Percentiles rank a stretch among this genome's conserved stretches.
These are phyloP conservation scores for Willowsia nigromaculata DNA, from an alignment of 2,888 invertebrate genomes.

Conservation along the genomic window DNA sequence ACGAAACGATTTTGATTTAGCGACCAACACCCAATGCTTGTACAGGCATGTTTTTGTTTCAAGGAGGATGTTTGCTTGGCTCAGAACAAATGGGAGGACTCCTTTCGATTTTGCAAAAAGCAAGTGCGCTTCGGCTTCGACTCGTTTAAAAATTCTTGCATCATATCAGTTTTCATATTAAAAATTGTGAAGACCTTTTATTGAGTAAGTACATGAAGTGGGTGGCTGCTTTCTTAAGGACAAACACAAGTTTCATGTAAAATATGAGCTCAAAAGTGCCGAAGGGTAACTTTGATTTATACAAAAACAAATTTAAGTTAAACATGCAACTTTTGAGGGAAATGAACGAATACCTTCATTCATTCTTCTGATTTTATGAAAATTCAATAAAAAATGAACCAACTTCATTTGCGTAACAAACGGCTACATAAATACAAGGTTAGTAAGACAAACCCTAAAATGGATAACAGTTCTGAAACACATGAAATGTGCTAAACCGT, in stretches of 20 bases:
- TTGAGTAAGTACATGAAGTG: neutral
- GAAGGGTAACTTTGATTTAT: neutral
- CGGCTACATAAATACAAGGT: too few relatives aligned
- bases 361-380: too few relatives aligned
- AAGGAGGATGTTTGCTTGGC: neutral
- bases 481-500: too few relatives aligned
- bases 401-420: too few relatives aligned
- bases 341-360: too few relatives aligned
- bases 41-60: neutral
- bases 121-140: neutral
- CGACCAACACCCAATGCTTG: constrained; percentile 51
- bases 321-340: neutral
- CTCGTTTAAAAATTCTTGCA: constrained; percentile 17
- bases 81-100: neutral
- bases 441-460: too few relatives aligned
- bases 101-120: constrained; percentile 27
- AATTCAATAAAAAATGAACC: too few relatives aligned
- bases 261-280: neutral
- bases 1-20: constrained; percentile 30
- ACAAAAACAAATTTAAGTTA: neutral
- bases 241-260: neutral
- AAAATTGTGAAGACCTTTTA: neutral
- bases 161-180: constrained; percentile 10
- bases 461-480: too few relatives aligned
- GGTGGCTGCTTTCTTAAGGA: neutral